A percentile compares a stretch with the other conserved stretches of the same genome.
Conservation (phyloP, 2,797 vertebrate species). For the Crossoptilon crossoptilon region DNA sequence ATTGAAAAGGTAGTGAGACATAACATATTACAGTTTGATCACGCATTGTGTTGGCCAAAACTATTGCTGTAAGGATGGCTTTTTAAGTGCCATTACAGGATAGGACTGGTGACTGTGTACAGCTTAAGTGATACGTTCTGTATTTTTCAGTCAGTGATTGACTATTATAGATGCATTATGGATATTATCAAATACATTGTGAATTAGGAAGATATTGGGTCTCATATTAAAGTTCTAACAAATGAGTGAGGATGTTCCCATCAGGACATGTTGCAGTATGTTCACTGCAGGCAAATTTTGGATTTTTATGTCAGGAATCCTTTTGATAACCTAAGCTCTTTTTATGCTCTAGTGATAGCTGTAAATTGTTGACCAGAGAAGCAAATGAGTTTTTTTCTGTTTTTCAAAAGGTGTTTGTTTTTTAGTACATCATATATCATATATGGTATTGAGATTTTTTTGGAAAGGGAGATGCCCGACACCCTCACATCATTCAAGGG, state of each 20-base stretch:
- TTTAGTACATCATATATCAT: background rate
- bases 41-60: background rate
- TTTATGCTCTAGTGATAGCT: background rate
- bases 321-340: background rate
- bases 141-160: background rate
- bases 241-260: background rate
- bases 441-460: background rate
- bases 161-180: fast-evolving
- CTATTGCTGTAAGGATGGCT: background rate
- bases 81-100: background rate
- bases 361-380: background rate
- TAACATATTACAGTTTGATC: background rate
- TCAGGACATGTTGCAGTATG: background rate
- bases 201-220: background rate
- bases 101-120: background rate
- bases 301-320: background rate
- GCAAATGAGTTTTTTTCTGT: background rate
- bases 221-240: background rate
- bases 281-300: background rate
- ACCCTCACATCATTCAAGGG: background rate
- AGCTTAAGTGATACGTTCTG: background rate
- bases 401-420: background rate
- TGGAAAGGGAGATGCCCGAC: background rate
- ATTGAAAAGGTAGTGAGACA: background rate
- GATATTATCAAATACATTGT: background rate